Base-by-base conservation (phyloP, 2,888 invertebrate species). In the Tryphoninae sp. region DNA sequence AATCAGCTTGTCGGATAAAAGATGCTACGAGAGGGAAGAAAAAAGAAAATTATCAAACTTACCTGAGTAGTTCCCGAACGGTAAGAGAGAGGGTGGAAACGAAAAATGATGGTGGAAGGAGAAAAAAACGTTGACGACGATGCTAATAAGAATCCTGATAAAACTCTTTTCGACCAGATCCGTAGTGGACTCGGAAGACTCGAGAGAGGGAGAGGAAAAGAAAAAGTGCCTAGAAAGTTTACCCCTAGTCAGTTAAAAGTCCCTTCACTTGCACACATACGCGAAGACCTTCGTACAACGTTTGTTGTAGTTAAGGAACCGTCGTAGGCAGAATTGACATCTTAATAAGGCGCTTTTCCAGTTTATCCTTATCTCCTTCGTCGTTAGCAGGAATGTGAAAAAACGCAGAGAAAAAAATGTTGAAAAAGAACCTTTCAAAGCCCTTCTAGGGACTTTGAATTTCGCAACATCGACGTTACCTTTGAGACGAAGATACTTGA, bases 1-100 rank as follows among this genome's bases (percentile, higher is more conserved):
- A 61, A 67, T 42, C 13, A 71, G 71, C 40, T 59, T 61, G 71
- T 22, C 40, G 19, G 61, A 55, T 22, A 42, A 58, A 72, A 78
- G 58, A 78, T 64, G 74, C 53, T 26, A 16, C n/a, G 45, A 72
- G 53, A 45, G 6, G 6, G 33, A 33, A 33, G 26, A 69, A 53
- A 68, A 59, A 62, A 78, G 42, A 79, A 81, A 85, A 68, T 85
- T 83, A 76, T 78, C 71, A 77, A 85, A 84, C 68, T 85, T 82
- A 71, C 59, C 42, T 45, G 51, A 61, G 59, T 65, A 78, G 45
- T 33, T 19, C 49, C 16, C 9, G 23, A 13, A 13, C 8, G 51
- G 33, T 33, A 58, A 59, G 26, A 11, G 45, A 40, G 59, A 72
- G 11, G 53, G 33, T n/a, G 72, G 2, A 55, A 26, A 40, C 40